These are phyloP conservation scores for Siniperca undulata DNA, from an alignment of 2,797 vertebrate genomes.

Conservation along the genomic window DNA sequence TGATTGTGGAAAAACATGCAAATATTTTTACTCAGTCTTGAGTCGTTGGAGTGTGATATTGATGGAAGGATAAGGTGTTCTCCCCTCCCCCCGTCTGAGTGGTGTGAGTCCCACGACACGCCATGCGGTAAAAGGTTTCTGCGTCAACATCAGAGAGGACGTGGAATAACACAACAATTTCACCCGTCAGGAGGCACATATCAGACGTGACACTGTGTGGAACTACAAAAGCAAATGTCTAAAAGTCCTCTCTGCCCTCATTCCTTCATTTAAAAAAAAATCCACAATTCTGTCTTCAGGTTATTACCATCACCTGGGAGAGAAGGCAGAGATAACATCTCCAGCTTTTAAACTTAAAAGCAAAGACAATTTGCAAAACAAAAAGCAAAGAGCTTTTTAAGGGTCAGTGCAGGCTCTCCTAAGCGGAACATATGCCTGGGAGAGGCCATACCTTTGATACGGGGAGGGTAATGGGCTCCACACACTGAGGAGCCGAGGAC, in stretches of 20 bases:
- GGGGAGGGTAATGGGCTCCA: conserved; percentile 83
- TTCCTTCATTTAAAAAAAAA: conserved; percentile 55
- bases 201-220: conserved; percentile 78
- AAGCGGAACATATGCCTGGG: conserved; percentile 88
- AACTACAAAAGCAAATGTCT: conserved; percentile 80
- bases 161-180: conserved; percentile 82
- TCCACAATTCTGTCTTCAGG: conserved; percentile 72
- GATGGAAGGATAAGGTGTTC: conserved; percentile 76
- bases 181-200: conserved; percentile 76
- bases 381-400: conserved; percentile 88
- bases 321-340: conserved; percentile 84
- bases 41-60: conserved; percentile 77
- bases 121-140: conserved; percentile 83
- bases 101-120: conserved; percentile 69
- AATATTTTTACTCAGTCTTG: conserved; percentile 74
- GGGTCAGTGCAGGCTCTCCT: conserved; percentile 88
- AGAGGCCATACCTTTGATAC: conserved; percentile 88
- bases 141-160: conserved; percentile 81
- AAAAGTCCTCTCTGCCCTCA: conserved; percentile 54
- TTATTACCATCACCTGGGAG: conserved; percentile 81
- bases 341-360: conserved; percentile 89
- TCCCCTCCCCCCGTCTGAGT: conserved; percentile 38
- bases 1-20: conserved; percentile 74
- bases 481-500: conserved; percentile 78
- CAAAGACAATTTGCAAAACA: conserved; percentile 91